These are phyloP conservation scores for Amphipoea oculea DNA, from an alignment of 2,888 invertebrate genomes.

Conservation along the genomic window DNA sequence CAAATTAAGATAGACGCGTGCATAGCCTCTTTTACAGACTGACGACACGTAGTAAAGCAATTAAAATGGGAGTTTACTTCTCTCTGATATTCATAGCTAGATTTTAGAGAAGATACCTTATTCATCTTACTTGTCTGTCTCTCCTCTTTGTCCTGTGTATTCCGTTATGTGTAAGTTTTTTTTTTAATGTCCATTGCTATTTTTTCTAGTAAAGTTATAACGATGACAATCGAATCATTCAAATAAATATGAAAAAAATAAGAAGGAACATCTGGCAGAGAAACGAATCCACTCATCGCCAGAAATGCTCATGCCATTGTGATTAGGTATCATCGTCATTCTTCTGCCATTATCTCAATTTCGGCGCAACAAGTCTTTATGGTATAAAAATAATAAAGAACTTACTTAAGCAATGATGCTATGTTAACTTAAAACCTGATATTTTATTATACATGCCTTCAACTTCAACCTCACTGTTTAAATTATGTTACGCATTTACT, in stretches of 20 bases:
- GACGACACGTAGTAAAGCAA: slow-evolving; percentile 31
- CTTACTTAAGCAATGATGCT: not conserved
- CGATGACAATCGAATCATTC: not conserved
- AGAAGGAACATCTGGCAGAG: not conserved
- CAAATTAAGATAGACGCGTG: slow-evolving; percentile 51
- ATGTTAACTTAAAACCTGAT: not conserved
- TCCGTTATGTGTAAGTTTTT: not conserved
- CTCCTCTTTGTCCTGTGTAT: not conserved
- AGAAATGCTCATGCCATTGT: not conserved
- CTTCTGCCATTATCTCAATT: not conserved
- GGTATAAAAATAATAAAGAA: not conserved
- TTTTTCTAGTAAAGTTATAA: not conserved
- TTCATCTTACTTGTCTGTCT: not conserved
- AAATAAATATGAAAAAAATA: not conserved
- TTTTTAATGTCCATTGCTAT: not conserved
- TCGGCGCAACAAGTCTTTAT: not conserved
- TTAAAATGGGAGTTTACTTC: slow-evolving; percentile 27
- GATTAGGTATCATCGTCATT: not conserved
- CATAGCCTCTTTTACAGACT: slow-evolving; percentile 18
- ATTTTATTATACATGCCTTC: slow-evolving; percentile 15
- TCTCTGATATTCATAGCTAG: slow-evolving; percentile 1
- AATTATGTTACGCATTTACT: slow-evolving; percentile 41
- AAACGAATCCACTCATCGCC: not conserved
- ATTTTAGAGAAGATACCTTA: slow-evolving; percentile 2
- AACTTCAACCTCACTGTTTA: slow-evolving; percentile 44